A percentile compares a stretch with the other conserved stretches of the same genome.
These are phyloP conservation scores for Tachina fera DNA, from an alignment of 2,888 invertebrate genomes.

Conservation along the genomic window DNA sequence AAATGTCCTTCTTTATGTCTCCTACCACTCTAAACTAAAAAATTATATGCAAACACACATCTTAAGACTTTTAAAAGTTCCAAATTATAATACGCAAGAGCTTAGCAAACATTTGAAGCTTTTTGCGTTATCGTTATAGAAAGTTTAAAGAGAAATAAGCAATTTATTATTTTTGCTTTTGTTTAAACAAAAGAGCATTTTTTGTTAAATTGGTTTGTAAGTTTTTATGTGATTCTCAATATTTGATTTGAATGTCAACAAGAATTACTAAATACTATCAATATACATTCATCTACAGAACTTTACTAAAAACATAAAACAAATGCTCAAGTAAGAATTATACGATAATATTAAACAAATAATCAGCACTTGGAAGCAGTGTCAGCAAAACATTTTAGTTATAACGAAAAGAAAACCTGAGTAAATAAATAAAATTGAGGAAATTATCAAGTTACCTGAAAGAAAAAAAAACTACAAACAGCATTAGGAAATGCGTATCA, in stretches of 20 bases:
- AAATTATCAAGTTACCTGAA: conserved; percentile 41
- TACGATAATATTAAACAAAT: conserved; percentile 44
- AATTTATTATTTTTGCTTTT: no score
- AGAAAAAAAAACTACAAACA: not conserved
- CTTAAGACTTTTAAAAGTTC: no score
- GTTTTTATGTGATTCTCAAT: conserved; percentile 71
- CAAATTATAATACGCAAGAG: no score
- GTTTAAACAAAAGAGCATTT: conserved; percentile 44
- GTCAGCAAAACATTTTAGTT: not conserved
- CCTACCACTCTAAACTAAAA: no score
- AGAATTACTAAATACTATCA: conserved; percentile 29
- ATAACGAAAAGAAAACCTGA: conserved; percentile 2
- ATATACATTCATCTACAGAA: not conserved
- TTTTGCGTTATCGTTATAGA: no score
- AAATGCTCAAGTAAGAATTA: conserved; percentile 18
- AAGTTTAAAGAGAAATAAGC: no score
- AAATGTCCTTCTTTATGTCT: no score
- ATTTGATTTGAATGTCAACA: conserved; percentile 69
- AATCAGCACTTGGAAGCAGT: not conserved
- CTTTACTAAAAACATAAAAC: not conserved
- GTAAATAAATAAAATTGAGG: not conserved
- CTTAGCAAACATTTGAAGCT: no score
- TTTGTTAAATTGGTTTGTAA: conserved; percentile 50
- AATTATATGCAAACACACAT: no score
- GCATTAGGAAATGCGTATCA: conserved; percentile 18